These are phyloP conservation scores for Penaeus indicus DNA, from an alignment of 1,140 invertebrate species.

Conservation along the genomic window DNA sequence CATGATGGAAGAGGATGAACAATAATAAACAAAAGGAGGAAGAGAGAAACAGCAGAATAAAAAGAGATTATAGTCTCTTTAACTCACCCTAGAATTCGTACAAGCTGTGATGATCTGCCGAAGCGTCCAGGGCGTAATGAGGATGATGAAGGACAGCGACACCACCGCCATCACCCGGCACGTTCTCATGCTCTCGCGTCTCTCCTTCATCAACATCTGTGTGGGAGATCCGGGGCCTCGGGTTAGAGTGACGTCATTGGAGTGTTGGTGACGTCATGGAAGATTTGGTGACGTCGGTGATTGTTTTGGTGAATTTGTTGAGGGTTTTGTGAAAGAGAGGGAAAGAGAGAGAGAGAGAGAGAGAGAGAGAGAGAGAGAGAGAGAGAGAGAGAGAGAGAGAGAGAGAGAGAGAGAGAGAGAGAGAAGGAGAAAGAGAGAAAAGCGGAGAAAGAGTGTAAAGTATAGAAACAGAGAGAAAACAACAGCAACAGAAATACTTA, in stretches of 20 bases:
- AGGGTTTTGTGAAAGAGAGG: background rate
- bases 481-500: too few relatives aligned
- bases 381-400: too few relatives aligned
- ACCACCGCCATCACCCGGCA: conserved; percentile 55
- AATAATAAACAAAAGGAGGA: background rate
- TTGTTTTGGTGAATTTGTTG: background rate
- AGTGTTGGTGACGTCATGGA: too few relatives aligned
- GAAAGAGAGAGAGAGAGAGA: too few relatives aligned
- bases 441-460: too few relatives aligned
- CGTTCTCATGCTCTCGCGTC: conserved; percentile 45
- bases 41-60: background rate
- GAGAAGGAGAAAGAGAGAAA: too few relatives aligned
- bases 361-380: too few relatives aligned
- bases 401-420: too few relatives aligned
- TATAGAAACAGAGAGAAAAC: too few relatives aligned
- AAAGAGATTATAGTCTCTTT: background rate
- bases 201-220: conserved; percentile 44
- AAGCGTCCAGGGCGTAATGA: conserved; percentile 54
- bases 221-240: too few relatives aligned
- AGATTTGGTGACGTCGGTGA: background rate
- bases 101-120: conserved; percentile 53
- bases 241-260: too few relatives aligned
- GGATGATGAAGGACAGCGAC: conserved; percentile 55
- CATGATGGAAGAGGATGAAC: background rate
- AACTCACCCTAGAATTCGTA: conserved; percentile 55